These are phyloP conservation scores for Aurelia sp. DNA, from an alignment of 30 jellyfish, hydroid and myxozoan genomes.

Conservation along the genomic window DNA sequence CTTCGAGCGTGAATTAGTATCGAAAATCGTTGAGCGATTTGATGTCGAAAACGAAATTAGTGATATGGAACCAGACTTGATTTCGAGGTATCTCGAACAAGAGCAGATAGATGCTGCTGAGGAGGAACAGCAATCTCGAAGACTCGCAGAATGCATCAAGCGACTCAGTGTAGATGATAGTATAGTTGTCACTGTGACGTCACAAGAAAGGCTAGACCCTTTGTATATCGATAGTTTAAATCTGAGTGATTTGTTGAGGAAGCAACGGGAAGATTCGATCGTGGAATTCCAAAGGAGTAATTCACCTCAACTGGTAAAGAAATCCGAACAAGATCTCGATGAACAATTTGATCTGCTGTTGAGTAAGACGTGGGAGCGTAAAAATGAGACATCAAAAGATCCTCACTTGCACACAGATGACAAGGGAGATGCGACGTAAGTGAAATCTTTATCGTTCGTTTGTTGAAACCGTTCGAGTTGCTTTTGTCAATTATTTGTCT, in stretches of 20 bases:
- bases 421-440: too few relatives aligned
- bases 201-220: conserved; percentile 75
- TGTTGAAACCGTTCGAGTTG: too few relatives aligned
- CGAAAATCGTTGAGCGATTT: conserved; percentile 92
- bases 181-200: conserved; percentile 74
- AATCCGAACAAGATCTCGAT: conserved; percentile 20
- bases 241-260: conserved; percentile 47
- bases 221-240: conserved; percentile 67
- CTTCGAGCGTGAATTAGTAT: conserved; percentile 87
- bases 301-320: conserved; percentile 6
- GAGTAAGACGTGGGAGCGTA: conserved; percentile 71
- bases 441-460: too few relatives aligned
- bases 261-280: conserved; percentile 73
- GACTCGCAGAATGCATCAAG: conserved; percentile 12
- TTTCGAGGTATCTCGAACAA: conserved; percentile 56
- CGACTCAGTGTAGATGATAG: conserved; percentile 58
- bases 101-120: conserved; percentile 54
- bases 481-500: too few relatives aligned
- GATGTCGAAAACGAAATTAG: conserved; percentile 89
- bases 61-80: conserved; percentile 67
- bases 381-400: conserved; percentile 39
- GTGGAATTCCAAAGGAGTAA: conserved; percentile 51
- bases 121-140: conserved; percentile 51
- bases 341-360: conserved; percentile 39
- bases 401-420: conserved; percentile 25